phyloP scores from a whole-genome alignment of 2,113 vertebrate genomes.

The Oreamnos americanus region DNA sequence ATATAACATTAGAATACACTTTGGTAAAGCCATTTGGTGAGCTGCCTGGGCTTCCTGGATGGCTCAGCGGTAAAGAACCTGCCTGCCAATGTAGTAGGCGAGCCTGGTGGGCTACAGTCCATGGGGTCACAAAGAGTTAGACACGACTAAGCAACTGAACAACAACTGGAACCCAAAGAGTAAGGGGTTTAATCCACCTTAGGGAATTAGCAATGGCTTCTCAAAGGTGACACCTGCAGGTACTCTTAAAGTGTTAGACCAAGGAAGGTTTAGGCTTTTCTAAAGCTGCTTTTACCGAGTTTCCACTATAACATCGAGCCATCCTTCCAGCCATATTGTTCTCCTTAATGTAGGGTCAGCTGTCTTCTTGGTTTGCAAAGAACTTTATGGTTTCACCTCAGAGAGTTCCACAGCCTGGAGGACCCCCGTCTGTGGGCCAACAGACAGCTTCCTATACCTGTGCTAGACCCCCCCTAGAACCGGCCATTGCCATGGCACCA shows the following conservation, averaged over 20 bases:
- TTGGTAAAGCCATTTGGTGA: neutral
- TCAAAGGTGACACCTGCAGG: neutral
- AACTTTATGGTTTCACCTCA: neutral
- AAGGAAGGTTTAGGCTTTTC: neutral
- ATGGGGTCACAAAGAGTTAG: neutral
- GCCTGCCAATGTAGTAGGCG: neutral
- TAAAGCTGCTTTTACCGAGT: neutral
- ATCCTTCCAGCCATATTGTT: neutral
- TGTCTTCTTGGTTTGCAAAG: neutral
- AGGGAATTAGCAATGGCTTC: neutral
- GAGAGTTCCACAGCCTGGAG: neutral
- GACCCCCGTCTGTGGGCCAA: neutral
- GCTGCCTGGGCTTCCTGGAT: neutral
- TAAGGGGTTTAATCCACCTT: neutral
- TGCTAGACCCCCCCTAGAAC: neutral
- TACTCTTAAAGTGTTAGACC: neutral
- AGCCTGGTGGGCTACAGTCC: neutral
- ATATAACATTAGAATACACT: neutral
- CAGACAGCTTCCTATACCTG: neutral
- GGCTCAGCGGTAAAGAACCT: neutral
- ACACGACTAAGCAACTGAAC: neutral
- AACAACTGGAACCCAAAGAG: neutral
- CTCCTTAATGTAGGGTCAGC: neutral
- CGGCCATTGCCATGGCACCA: neutral
- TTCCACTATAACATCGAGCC: neutral